Evolutionary conservation across 2,888 invertebrate species (phyloP).

Genomic region (Trichogramma dendrolimi): DNA sequence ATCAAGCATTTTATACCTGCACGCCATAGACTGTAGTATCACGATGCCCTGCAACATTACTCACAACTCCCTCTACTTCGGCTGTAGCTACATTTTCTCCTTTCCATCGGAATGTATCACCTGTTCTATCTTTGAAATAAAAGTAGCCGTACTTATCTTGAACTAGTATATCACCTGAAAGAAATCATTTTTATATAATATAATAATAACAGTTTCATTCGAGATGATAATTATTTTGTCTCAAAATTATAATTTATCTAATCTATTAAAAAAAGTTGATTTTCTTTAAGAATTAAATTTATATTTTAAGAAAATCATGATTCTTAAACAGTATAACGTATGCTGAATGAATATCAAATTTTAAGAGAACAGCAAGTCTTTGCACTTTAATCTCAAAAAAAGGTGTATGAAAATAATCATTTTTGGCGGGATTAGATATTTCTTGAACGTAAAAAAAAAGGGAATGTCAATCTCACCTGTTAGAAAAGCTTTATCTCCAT

Average conservation of each 20-base stretch:
- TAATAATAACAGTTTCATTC: neutral
- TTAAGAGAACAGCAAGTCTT: no score
- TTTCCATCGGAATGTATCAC: constrained; percentile 64
- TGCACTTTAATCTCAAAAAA: neutral
- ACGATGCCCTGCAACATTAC: constrained; percentile 60
- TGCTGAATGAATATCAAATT: no score
- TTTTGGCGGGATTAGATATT: no score
- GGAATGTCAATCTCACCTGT: constrained; percentile 50
- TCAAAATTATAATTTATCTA: neutral
- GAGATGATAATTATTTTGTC: neutral
- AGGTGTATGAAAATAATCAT: neutral
- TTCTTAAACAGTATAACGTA: no score
- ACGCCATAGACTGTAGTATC: constrained; percentile 94
- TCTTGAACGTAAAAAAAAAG: neutral
- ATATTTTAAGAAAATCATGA: no score
- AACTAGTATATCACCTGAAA: constrained; percentile 57
- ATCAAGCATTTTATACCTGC: constrained; percentile 56
- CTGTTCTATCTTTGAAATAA: constrained; percentile 63
- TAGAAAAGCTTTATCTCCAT: constrained; percentile 64
- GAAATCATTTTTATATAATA: neutral
- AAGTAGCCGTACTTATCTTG: constrained; percentile 64
- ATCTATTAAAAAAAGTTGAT: no score
- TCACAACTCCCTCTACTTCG: constrained; percentile 64
- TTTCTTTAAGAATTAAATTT: no score
- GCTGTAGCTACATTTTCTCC: constrained; percentile 69